A percentile compares a stretch with the other conserved stretches of the same genome.
phyloP scores from a whole-genome alignment of 2,888 invertebrate species.

The Abrostola triplasia region DNA sequence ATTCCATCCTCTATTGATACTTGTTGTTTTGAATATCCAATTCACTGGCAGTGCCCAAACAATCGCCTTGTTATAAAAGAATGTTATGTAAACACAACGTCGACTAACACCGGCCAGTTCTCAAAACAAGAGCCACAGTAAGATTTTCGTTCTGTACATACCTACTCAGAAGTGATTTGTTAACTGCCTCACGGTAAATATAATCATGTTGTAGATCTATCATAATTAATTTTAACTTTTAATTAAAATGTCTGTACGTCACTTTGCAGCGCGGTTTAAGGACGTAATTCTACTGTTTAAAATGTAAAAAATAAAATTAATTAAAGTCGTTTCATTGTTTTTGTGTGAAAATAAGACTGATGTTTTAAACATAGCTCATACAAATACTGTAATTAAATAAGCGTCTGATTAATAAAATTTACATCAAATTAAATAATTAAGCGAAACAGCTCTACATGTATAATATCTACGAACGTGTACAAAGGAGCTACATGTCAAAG shows the following conservation, averaged over 20 bases:
- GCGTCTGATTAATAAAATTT: conserved; percentile 34
- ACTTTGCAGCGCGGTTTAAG: conserved; percentile 29
- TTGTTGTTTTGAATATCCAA: conserved; percentile 73
- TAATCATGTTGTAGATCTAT: conserved; percentile 22
- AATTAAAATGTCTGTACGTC: conserved; percentile 12
- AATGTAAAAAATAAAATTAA: conserved; percentile 12
- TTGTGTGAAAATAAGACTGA: conserved; percentile 11
- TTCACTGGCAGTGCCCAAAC: conserved; percentile 68
- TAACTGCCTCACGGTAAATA: conserved; percentile 27
- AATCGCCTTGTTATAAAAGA: conserved; percentile 71
- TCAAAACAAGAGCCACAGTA: conserved; percentile 70
- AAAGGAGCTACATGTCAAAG: conserved; percentile 9
- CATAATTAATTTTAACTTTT: conserved; percentile 24
- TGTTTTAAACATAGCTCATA: conserved; percentile 13
- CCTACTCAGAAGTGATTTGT: conserved; percentile 39
- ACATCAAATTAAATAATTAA: conserved; percentile 10
- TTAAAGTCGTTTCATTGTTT: conserved; percentile 14
- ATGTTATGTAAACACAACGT: conserved; percentile 79
- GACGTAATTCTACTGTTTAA: too few relatives aligned
- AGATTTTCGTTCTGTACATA: conserved; percentile 50
- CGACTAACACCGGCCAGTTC: conserved; percentile 56
- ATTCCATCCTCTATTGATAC: conserved; percentile 60
- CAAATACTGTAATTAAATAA: conserved; percentile 17
- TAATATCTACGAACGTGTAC: conserved; percentile 4
- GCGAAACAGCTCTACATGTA: conserved; percentile 6